These are phyloP conservation scores for Cheilinus undulatus DNA, from an alignment of 2,113 vertebrate species.

Conservation along the genomic window DNA sequence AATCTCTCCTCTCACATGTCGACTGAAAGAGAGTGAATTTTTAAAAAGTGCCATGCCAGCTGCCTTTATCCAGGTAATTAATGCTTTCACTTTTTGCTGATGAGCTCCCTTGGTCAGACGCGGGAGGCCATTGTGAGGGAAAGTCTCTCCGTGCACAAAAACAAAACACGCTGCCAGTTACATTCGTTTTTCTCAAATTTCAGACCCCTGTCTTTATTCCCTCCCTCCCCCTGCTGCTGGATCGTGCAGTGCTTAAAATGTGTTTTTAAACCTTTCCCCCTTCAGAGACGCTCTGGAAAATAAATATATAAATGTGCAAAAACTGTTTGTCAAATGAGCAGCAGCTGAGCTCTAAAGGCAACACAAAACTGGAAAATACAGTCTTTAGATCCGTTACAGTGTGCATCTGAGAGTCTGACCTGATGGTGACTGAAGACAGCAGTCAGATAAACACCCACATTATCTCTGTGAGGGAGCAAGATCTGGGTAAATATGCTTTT, in stretches of 20 bases:
- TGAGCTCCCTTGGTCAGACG: conserved; percentile 48
- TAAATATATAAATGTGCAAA: conserved; percentile 12
- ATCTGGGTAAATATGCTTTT: conserved; percentile 4
- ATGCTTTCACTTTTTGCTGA: conserved; percentile 60
- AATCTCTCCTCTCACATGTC: conserved; percentile 27
- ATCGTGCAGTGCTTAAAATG: conserved; percentile 4
- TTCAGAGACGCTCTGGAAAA: conserved; percentile 2
- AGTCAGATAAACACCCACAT: background rate
- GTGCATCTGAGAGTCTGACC: background rate
- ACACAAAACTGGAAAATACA: conserved; percentile 5
- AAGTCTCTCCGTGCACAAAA: conserved; percentile 20
- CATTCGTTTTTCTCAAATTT: conserved; percentile 44
- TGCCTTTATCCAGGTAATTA: conserved; percentile 70
- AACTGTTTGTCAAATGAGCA: conserved; percentile 35
- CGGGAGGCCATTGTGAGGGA: conserved; percentile 49
- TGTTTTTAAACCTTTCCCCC: conserved; percentile 30
- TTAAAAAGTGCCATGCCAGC: conserved; percentile 47
- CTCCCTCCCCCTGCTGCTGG: conserved; percentile 10
- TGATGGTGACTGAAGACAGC: background rate
- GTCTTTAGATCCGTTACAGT: conserved; percentile 7
- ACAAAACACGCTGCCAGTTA: conserved; percentile 54
- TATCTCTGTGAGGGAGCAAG: background rate
- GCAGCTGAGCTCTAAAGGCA: conserved; percentile 23
- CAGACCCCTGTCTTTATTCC: conserved; percentile 20
- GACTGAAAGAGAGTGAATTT: conserved; percentile 28